Conservation (phyloP, 2,113 vertebrate species). For the Lontra canadensis region DNA sequence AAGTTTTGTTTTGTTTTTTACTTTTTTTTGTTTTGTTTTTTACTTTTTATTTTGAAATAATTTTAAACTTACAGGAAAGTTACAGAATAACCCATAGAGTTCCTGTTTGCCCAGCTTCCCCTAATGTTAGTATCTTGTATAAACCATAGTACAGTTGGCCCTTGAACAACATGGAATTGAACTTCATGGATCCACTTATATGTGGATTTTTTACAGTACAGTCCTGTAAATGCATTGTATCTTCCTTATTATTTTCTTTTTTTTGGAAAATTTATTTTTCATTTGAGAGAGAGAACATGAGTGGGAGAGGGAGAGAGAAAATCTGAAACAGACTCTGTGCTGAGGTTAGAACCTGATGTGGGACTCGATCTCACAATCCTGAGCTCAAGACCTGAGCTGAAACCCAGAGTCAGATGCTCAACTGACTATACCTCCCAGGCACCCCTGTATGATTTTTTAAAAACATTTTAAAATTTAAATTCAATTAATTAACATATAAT, state of each 20-base stretch:
- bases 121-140: not conserved
- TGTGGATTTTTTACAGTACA: not conserved
- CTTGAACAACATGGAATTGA: not conserved
- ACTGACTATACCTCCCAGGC: no score
- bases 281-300: not conserved
- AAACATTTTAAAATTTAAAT: not conserved
- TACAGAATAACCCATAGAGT: not conserved
- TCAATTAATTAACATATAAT: no score
- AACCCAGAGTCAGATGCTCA: no score
- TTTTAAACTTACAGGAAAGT: not conserved
- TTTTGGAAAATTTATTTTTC: not conserved
- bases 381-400: not conserved
- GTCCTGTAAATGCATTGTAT: not conserved
- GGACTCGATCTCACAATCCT: not conserved
- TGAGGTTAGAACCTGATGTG: not conserved
- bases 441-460: not conserved
- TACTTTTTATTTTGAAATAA: conserved; percentile 8
- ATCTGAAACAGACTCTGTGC: not conserved
- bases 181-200: not conserved
- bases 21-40: not conserved
- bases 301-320: not conserved
- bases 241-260: not conserved
- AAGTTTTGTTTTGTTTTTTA: not conserved
- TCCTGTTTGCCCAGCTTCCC: not conserved
- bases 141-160: not conserved